Base-by-base conservation (phyloP, 2,113 vertebrate genomes). In the Dasyprocta punctata region DNA sequence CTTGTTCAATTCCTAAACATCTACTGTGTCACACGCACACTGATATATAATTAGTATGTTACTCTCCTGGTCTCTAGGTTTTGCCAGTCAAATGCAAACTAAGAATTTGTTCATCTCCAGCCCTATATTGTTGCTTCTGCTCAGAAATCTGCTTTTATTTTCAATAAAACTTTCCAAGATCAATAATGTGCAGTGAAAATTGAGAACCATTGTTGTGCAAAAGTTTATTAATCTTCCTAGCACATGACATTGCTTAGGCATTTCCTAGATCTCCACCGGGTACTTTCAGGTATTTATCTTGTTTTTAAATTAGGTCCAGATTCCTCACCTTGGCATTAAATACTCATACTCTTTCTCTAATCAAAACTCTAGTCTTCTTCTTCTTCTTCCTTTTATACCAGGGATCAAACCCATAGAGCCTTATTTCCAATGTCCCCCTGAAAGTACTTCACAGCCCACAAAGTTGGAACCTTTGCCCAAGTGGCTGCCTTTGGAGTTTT, bases 291-390 rank as follows among this genome's bases (percentile, higher is more conserved):
- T 95, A 38, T 3, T 94, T 88, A 24, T 86, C 80, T 94, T 93
- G 75, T 44, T 93, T 94, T 97, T 75, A 52, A 93, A 60, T 92
- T 88, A 30, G 20, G 20, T 82, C 56, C 7, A 81, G 19, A 86
- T 92, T 96, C 90, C 49, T 92, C 63, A 90, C 17, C 10, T 85
- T 90, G 71, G 10, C 67, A 56, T 91, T 89, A n/a, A 41, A 94
- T 93, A 71, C 17, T n/a, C 56, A 89, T 36, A 60, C 22, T 28
- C 2, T 41, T 36, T 84, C 33, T 47, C 47, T 78, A 36, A 81
- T 90, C 84, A 94, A 28, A 87, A 33, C 7, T 93, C 91, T 44
- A 81, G 26, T 60, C 44, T 52, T 78, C 47, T 26, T 75, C 71
- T 78, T 49, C 14, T 78, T 75, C 71, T 78, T 49, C 14, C 49